Conservation (phyloP, 2,797 vertebrate species). For the Selene dorsalis region DNA sequence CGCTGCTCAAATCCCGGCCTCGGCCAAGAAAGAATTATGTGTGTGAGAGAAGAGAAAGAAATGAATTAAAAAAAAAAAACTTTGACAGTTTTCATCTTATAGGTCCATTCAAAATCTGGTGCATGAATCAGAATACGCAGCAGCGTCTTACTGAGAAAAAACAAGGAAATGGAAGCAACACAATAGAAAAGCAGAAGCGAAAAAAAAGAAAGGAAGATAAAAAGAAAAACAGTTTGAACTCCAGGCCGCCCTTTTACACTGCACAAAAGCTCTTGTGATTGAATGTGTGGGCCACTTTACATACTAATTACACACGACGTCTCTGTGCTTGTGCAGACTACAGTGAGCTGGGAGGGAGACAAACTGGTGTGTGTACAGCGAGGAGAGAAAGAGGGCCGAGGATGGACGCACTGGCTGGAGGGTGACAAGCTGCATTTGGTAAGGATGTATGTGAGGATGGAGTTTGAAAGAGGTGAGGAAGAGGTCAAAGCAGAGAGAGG, state of each 20-base stretch:
- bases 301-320: constrained; percentile 36
- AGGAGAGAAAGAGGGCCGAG: constrained; percentile 92
- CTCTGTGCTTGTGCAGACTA: constrained; percentile 82
- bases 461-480: neutral
- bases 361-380: constrained; percentile 90
- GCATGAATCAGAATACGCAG: constrained; percentile 8
- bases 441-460: constrained; percentile 51
- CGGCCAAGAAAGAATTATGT: neutral
- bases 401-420: constrained; percentile 96
- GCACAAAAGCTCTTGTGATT: constrained; percentile 27
- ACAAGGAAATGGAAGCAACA: neutral
- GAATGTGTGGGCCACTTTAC: constrained; percentile 38
- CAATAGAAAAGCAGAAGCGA: neutral
- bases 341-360: constrained; percentile 91
- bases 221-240: neutral
- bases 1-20: constrained; percentile 17
- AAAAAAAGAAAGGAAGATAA: neutral
- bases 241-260: neutral
- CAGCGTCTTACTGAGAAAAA: neutral
- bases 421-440: constrained; percentile 90
- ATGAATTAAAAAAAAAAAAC: neutral
- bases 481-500: neutral
- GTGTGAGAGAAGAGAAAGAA: constrained; percentile 8
- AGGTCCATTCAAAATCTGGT: neutral
- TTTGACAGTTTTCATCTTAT: neutral